Base-by-base conservation (phyloP, 1,140 invertebrate species). In the Doryteuthis pealeii region DNA sequence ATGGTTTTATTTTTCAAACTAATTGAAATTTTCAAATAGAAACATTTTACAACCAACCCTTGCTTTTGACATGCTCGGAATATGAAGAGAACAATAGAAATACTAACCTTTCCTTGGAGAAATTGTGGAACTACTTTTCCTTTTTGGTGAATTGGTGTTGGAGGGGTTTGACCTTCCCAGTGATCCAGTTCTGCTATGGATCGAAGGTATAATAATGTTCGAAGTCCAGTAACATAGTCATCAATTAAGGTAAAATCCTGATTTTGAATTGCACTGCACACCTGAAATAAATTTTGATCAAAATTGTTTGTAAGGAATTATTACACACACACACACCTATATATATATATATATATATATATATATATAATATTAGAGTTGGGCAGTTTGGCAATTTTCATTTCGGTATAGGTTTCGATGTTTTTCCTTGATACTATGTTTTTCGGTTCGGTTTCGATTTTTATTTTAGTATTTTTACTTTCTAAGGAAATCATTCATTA, bases 251-350 rank as follows among this genome's bases (percentile, higher is more conserved):
- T 97, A 80, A 97, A 99, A 88, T 98, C 97, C 90, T 99, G 98
- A 89, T 99, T 99, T 86, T 99, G 98, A 22, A 99, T 91, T 8
- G 97, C 95, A 85, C 96, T 98, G 86, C 97, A 95, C 70, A 98
- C 91, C 93, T 96, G 78, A 6, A 71, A 65, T 22, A 43, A 31
- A 58, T 58, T n/a, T 58, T n/a, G 5, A 58, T 28, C 10, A 8
- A 62, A 6, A 62, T 28, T 58, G 5, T 58, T 58, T 5, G 18
- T 58, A 28, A 4, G 18, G 0, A 62, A 22, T n/a, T 62, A 5
- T 6, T 8, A 22, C 10, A 5, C 54, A 62, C 54, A 62, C 26
- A n/a, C 54, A 62, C 18, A 62, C 18, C 6, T 22, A 15, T n/a
- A 62, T 62, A 18, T 15, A 62, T 12, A 28, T 62, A 62, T 6